A percentile compares a stretch with the other conserved stretches of the same genome.
Conservation (phyloP, 2,888 invertebrate species). For the Diarsia brunnea region DNA sequence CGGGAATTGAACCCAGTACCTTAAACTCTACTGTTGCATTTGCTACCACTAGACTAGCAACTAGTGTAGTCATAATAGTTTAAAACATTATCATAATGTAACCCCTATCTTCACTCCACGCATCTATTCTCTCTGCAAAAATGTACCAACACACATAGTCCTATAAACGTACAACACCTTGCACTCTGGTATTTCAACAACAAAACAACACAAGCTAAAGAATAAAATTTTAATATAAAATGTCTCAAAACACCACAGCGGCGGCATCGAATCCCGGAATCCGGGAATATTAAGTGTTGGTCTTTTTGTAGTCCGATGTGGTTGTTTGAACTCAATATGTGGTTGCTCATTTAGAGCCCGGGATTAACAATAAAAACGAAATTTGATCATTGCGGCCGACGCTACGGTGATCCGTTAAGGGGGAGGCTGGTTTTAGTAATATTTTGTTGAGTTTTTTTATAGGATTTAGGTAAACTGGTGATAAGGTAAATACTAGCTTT, state of each 20-base stretch:
- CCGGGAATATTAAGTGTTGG: conserved; percentile 75
- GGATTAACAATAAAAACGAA: conserved; percentile 90
- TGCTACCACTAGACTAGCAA: too few species aligned
- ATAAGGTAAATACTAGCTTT: too few species aligned
- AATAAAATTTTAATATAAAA: conserved; percentile 72
- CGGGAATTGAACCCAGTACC: too few species aligned
- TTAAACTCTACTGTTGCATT: too few species aligned
- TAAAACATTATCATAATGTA: background rate
- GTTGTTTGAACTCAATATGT: conserved; percentile 83
- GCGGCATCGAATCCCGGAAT: conserved; percentile 80
- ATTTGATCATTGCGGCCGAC: conserved; percentile 89
- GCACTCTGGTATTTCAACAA: conserved; percentile 48
- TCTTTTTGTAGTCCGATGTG: conserved; percentile 75
- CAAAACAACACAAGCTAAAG: conserved; percentile 56
- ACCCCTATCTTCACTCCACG: background rate
- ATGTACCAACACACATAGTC: background rate
- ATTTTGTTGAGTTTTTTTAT: background rate
- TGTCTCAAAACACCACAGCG: conserved; percentile 69
- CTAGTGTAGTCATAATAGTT: background rate
- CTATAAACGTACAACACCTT: conserved; percentile 42
- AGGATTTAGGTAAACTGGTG: background rate
- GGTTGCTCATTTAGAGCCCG: conserved; percentile 85
- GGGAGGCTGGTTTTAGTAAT: conserved; percentile 58
- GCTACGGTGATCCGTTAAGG: conserved; percentile 80
- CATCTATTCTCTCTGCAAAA: conserved; percentile 24